A percentile compares a stretch with the other conserved stretches of the same genome.
These are phyloP conservation scores for Crocallis elinguaria DNA, from an alignment of 2,888 invertebrate genomes.

Conservation along the genomic window DNA sequence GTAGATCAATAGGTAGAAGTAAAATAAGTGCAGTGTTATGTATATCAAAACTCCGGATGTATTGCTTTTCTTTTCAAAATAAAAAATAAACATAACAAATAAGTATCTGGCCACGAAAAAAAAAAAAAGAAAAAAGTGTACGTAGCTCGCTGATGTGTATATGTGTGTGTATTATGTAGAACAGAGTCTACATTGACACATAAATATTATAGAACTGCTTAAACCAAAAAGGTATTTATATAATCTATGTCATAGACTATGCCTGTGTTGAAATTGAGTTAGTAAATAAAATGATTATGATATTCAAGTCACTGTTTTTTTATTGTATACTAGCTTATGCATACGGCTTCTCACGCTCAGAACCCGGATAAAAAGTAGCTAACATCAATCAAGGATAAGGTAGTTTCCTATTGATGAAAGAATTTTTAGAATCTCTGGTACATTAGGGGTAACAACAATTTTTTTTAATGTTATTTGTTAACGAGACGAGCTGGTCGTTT, in stretches of 20 bases:
- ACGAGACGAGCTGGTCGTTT: too few relatives aligned
- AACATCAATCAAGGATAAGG: too few relatives aligned
- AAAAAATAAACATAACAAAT: constrained; percentile 6
- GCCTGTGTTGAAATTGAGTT: constrained; percentile 59
- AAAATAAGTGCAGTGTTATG: constrained; percentile 50
- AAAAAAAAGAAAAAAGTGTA: background rate
- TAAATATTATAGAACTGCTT: constrained; percentile 18
- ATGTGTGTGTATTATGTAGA: background rate
- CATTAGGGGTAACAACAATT: too few relatives aligned
- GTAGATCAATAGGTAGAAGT: constrained; percentile 7
- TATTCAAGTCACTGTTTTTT: constrained; percentile 20
- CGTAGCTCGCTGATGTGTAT: background rate
- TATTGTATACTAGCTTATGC: too few relatives aligned
- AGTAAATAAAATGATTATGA: constrained; percentile 65
- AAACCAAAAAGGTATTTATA: constrained; percentile 10
- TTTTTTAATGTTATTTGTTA: too few relatives aligned
- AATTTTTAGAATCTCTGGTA: too few relatives aligned
- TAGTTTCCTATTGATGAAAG: too few relatives aligned
- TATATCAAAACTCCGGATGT: constrained; percentile 68
- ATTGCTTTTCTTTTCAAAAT: too few relatives aligned
- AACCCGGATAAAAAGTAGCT: too few relatives aligned
- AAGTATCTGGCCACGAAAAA: background rate
- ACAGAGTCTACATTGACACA: background rate
- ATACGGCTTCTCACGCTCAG: too few relatives aligned
- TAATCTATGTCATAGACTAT: constrained; percentile 44